Evolutionary conservation across 1,140 invertebrate genomes (phyloP), one percentile per base, ranked within the genome.

Genomic region (Brachionus rubens): DNA sequence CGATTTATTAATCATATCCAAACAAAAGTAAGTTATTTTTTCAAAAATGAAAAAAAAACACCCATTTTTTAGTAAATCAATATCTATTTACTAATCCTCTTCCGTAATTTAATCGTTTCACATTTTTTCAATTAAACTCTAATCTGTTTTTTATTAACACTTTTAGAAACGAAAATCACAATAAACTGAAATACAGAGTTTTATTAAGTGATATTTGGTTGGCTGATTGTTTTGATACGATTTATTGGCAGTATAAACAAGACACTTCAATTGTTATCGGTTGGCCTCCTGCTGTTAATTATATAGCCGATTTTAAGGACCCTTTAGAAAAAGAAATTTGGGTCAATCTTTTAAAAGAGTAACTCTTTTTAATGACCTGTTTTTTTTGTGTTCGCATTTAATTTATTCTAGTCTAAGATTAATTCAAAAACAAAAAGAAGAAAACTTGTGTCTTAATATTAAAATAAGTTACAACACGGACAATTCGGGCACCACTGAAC

Each of bases 11-110:
- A 72, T 72, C 24, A 50, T 72, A 28, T 43, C 68, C 43, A 72
- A 72, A 54, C 68, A 72, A 72, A 72, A 72, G 68, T 72, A 54
- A 72, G 30, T 72, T 36, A 50, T 50, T 54, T 70, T 36, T 24
- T 30, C 21, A 62, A n/a, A n/a, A n/a, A n/a, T n/a, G n/a, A n/a
- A n/a, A n/a, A n/a, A n/a, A n/a, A n/a, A n/a, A n/a, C n/a, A n/a
- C n/a, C n/a, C n/a, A n/a, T n/a, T n/a, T n/a, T 62, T 54, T 30
- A 54, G 24, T 12, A 43, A 1, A 54, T 3, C 14, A 28, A 40
- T 36, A 36, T 16, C 56, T 40, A 14, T 36, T 10, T 40, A 16
- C 12, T 36, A n/a, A 54, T 54, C 1, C 52, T 14, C 26, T 54
- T 54, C 52, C 52, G 52, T 54, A 28, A 54, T 54, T n/a, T 30